Evolutionary conservation across 2,888 invertebrate genomes (phyloP).

Genomic region (Arrhopalites spinosus): DNA sequence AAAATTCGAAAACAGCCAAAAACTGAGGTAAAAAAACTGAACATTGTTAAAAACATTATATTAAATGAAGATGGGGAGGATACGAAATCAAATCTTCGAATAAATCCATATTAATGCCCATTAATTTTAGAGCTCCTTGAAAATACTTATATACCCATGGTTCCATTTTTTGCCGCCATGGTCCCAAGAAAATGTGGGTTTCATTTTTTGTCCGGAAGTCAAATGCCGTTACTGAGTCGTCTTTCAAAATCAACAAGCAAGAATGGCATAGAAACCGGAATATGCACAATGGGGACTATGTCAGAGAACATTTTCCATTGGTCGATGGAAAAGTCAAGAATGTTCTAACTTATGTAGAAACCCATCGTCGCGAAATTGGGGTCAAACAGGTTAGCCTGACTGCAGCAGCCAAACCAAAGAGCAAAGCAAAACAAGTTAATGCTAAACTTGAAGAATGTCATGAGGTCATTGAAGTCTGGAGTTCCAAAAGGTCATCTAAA

Average conservation of each 20-base stretch:
- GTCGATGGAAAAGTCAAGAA: background rate
- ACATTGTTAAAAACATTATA: background rate
- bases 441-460: too few relatives aligned
- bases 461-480: too few relatives aligned
- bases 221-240: background rate
- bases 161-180: background rate
- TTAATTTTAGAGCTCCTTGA: background rate
- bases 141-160: slow-evolving; percentile 9
- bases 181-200: slow-evolving; percentile 8
- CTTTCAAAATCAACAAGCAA: background rate
- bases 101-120: background rate
- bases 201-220: background rate
- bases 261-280: background rate
- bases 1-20: background rate
- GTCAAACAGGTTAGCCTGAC: too few relatives aligned
- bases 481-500: too few relatives aligned
- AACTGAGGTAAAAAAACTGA: background rate
- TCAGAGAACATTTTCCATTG: background rate
- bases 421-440: too few relatives aligned
- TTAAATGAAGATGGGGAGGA: background rate
- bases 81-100: background rate
- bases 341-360: background rate
- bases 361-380: background rate
- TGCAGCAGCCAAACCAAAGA: too few relatives aligned
- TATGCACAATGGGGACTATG: slow-evolving; percentile 4